These are phyloP conservation scores for Pandion haliaetus DNA, from an alignment of 2,113 vertebrate species.

Conservation along the genomic window DNA sequence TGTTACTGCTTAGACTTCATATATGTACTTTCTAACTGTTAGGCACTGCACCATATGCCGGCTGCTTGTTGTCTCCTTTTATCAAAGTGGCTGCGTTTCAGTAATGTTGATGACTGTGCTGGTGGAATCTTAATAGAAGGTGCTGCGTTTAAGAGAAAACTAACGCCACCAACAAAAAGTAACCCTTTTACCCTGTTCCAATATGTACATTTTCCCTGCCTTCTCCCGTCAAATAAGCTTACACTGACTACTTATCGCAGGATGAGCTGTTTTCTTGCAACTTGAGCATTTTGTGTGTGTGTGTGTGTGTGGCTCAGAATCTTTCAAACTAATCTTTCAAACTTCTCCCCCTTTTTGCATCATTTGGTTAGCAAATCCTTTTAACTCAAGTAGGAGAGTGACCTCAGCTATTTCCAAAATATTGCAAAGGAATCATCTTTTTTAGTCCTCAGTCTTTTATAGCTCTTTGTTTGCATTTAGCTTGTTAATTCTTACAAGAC, in stretches of 20 bases:
- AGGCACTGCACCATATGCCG: accelerated
- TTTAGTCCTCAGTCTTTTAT: neutral
- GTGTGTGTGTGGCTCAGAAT: neutral
- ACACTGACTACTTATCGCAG: neutral
- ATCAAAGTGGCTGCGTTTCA: neutral
- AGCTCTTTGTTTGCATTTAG: neutral
- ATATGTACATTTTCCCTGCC: accelerated
- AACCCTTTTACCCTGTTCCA: neutral
- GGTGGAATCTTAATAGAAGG: neutral
- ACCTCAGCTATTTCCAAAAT: neutral
- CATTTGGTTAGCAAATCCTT: neutral
- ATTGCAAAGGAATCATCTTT: accelerated
- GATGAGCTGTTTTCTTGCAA: neutral
- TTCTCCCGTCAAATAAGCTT: neutral
- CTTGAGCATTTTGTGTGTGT: neutral
- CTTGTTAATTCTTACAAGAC: neutral
- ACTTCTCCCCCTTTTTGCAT: neutral
- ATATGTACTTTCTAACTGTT: accelerated
- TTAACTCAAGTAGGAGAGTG: neutral
- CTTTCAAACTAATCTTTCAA: neutral
- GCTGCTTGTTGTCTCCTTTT: neutral
- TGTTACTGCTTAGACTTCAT: neutral
- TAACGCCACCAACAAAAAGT: neutral
- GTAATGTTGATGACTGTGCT: neutral
- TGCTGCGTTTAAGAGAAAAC: neutral